Evolutionary conservation across 2,113 vertebrate species (phyloP), one percentile per base, ranked within the genome.

Genomic region (Crotalus viridis): DNA sequence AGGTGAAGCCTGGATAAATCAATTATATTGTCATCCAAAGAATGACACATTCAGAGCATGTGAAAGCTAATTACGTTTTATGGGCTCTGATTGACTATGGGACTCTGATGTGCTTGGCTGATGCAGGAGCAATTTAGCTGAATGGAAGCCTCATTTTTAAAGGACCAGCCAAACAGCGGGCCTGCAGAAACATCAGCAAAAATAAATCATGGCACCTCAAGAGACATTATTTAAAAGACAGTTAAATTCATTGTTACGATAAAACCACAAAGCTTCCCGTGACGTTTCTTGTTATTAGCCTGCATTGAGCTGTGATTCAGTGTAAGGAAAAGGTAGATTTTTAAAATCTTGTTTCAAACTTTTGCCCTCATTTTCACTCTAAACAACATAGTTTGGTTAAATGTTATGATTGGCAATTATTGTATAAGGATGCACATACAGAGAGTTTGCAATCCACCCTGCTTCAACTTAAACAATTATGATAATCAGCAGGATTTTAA

Each of bases 11-110:
- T 94, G 92, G 95, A 96, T 97, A 97, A 96, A 97, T 97, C 96
- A 96, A 94, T 93, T 94, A 96, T 96, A 96, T 95, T 95, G 94
- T 97, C 95, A 96, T 96, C 95, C 97, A 93, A 95, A 97, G 97
- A 97, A 96, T 96, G 95, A 96, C 13, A 33, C 95, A 90, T 97
- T 96, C 95, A 95, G 93, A 93, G 93, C 95, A 94, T 90, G 95
- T 90, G 94, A 96, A 96, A 94, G 93, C 93, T 97, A 95, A 97
- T 97, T 97, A 97, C 96, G 94, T 97, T 97, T 97, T 97, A 97
- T 97, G 95, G 95, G 89, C 93, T 92, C 95, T 96, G 96, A 95
- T 92, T 93, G 95, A 95, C 94, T 94, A 52, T 86, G 93, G 88
- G 91, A 91, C 88, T 94, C 95, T 91, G 94, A 94, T 95, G 94